A percentile compares a stretch with the other conserved stretches of the same genome.
These are phyloP conservation scores for Enteromius treurensis DNA, from an alignment of 2,797 vertebrate genomes.

Conservation along the genomic window DNA sequence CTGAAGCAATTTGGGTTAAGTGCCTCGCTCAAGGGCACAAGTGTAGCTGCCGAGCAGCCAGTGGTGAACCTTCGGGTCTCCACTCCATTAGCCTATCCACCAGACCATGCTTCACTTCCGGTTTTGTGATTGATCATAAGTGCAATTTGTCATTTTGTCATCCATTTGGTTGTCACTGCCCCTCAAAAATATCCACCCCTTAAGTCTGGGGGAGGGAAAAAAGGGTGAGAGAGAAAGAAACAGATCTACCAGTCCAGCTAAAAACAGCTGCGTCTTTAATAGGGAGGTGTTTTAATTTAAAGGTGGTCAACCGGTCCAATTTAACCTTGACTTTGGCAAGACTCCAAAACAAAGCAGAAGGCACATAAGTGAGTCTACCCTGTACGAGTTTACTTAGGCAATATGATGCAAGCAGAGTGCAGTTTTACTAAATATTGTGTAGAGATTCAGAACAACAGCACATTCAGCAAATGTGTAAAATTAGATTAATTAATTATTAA, in stretches of 20 bases:
- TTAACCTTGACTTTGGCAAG: not conserved
- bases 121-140: slow-evolving; percentile 70
- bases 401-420: not conserved
- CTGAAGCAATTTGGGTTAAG: slow-evolving; percentile 66
- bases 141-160: slow-evolving; percentile 68
- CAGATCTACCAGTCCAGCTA: slow-evolving; percentile 11
- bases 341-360: not conserved
- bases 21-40: slow-evolving; percentile 67
- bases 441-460: not conserved
- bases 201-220: slow-evolving; percentile 47
- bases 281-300: not conserved
- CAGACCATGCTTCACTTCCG: slow-evolving; percentile 68
- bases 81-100: slow-evolving; percentile 70
- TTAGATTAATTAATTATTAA: no score
- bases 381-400: not conserved
- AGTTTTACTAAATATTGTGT: not conserved
- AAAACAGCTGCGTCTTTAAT: slow-evolving; percentile 4
- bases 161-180: slow-evolving; percentile 67
- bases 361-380: not conserved
- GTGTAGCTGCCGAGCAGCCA: slow-evolving; percentile 61
- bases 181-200: slow-evolving; percentile 60
- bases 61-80: slow-evolving; percentile 57
- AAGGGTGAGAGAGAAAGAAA: slow-evolving; percentile 28
- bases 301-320: not conserved
- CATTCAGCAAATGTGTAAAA: no score